phyloP scores from a whole-genome alignment of 2,888 invertebrate species.

The Dryomyza anilis region DNA sequence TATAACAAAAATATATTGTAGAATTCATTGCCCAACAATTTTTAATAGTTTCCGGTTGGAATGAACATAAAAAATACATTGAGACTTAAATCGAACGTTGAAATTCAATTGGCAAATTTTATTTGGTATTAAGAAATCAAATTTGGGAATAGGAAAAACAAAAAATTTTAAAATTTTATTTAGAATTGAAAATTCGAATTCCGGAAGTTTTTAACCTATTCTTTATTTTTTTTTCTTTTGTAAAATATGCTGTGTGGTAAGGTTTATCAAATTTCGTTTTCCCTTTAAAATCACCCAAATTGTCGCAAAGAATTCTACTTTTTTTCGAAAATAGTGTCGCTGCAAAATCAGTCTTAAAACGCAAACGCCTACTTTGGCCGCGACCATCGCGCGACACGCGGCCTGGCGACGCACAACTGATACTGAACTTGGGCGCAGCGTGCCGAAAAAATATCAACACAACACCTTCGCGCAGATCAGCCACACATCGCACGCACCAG shows the following conservation, averaged over 20 bases:
- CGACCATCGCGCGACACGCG: constrained; percentile 34
- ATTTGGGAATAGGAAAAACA: constrained; percentile 8
- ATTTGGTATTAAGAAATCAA: background rate
- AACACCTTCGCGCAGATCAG: constrained; percentile 25
- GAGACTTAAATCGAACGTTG: too few species aligned
- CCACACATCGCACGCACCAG: constrained; percentile 20
- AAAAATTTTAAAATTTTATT: constrained; percentile 2
- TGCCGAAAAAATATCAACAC: constrained; percentile 53
- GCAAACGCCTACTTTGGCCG: constrained; percentile 40
- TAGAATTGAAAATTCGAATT: too few species aligned
- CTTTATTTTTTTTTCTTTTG: background rate
- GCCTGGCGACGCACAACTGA: constrained; percentile 12
- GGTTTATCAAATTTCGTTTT: too few species aligned
- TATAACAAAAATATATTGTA: too few species aligned
- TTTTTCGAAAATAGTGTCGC: too few species aligned
- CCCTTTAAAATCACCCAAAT: too few species aligned
- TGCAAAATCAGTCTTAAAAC: constrained; percentile 32
- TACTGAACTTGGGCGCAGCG: constrained; percentile 28
- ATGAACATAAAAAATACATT: too few species aligned
- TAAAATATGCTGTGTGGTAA: background rate
- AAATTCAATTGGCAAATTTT: too few species aligned
- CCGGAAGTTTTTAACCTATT: too few species aligned
- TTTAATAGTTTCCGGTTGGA: too few species aligned
- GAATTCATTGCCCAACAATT: too few species aligned
- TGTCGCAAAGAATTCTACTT: too few species aligned